These are phyloP conservation scores for Aplodontia rufa DNA, from an alignment of 2,113 vertebrate species.

Conservation along the genomic window DNA sequence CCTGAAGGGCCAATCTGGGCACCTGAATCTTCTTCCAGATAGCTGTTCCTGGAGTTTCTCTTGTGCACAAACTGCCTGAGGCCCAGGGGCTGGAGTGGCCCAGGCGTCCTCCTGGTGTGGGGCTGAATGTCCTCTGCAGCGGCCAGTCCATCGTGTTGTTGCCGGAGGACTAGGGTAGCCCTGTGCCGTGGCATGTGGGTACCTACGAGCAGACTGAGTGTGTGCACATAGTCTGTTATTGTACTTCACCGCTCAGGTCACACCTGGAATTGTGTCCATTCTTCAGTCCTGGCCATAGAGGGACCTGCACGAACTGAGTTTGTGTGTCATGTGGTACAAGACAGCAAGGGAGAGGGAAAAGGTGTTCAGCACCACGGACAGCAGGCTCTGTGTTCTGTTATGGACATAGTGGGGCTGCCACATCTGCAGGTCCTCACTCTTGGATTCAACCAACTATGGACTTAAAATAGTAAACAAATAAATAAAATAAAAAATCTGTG, in stretches of 20 bases:
- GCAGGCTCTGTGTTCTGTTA: fast-evolving
- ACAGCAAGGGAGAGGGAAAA: neutral
- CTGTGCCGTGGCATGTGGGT: neutral
- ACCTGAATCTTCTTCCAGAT: neutral
- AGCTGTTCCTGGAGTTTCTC: neutral
- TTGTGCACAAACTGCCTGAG: neutral
- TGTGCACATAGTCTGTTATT: neutral
- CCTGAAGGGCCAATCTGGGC: neutral
- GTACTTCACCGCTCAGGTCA: neutral
- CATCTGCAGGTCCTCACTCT: neutral
- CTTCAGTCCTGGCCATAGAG: neutral
- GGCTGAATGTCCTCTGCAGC: neutral
- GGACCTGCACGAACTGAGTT: neutral
- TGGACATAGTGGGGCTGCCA: neutral
- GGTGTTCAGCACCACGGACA: neutral
- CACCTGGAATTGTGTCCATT: neutral
- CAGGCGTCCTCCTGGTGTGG: neutral
- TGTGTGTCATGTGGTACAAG: fast-evolving
- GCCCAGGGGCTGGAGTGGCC: neutral
- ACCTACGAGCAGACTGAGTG: neutral
- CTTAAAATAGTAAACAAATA: neutral
- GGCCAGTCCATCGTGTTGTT: neutral
- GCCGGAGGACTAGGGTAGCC: neutral
- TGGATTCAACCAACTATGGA: neutral
- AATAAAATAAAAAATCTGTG: neutral